These are phyloP conservation scores for Peucedramus taeniatus DNA, from an alignment of 2,113 vertebrate genomes.

Conservation along the genomic window DNA sequence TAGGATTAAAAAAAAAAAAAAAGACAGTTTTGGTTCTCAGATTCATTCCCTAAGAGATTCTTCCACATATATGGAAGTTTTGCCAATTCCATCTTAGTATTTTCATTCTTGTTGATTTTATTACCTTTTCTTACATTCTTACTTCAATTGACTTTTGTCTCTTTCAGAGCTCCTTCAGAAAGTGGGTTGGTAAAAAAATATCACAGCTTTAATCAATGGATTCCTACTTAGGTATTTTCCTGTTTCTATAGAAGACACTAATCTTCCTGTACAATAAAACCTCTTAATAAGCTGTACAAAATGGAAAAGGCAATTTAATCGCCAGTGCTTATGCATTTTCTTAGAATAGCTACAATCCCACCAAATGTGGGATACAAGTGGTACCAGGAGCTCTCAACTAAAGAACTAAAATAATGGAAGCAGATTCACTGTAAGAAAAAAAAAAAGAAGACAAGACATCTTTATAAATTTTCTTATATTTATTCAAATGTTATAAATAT, in stretches of 20 bases:
- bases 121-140: not conserved
- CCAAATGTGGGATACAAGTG: conserved; percentile 22
- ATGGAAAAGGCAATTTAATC: conserved; percentile 72
- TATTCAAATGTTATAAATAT: conserved; percentile 35
- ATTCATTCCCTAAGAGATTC: not conserved
- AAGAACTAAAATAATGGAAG: conserved; percentile 43
- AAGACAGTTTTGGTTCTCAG: not conserved
- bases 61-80: not conserved
- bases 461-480: not conserved
- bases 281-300: conserved; percentile 67
- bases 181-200: not conserved
- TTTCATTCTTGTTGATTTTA: not conserved
- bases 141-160: not conserved
- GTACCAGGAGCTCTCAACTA: conserved; percentile 37
- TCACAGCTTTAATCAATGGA: not conserved
- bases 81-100: not conserved
- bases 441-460: not conserved
- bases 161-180: conserved; percentile 1
- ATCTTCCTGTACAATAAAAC: conserved; percentile 58
- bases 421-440: not conserved
- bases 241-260: conserved; percentile 42
- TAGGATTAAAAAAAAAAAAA: not conserved
- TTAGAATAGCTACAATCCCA: conserved; percentile 34
- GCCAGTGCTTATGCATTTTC: conserved; percentile 39
- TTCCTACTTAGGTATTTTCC: conserved; percentile 3